phyloP scores from a whole-genome alignment of 64 coral and sea anemone species.

The Cladopsammia gracilis region DNA sequence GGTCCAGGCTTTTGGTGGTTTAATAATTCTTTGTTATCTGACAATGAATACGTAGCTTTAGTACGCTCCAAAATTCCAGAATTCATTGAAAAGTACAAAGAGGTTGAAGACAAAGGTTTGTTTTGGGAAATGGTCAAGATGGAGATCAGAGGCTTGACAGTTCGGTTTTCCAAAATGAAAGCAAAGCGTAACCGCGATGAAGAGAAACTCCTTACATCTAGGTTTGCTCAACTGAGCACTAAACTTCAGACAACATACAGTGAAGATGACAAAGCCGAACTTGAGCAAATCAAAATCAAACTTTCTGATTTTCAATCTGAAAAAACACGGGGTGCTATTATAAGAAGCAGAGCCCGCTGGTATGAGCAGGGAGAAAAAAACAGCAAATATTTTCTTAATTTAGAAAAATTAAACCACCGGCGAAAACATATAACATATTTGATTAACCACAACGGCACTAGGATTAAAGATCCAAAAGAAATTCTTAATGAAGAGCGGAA shows the following conservation, averaged over 20 bases:
- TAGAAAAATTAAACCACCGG: constrained; percentile 6
- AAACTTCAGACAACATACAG: neutral
- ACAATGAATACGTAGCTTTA: too few relatives aligned
- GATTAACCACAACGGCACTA: neutral
- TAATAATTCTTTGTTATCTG: neutral
- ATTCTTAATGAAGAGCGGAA: constrained; percentile 10
- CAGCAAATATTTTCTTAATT: constrained; percentile 13
- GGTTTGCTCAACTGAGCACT: neutral
- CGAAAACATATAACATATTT: neutral
- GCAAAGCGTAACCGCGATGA: too few relatives aligned
- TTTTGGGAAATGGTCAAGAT: too few relatives aligned
- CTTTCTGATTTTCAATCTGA: constrained; percentile 2
- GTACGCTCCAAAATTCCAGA: too few relatives aligned
- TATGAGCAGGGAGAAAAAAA: neutral
- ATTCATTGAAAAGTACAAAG: too few relatives aligned
- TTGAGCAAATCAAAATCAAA: neutral
- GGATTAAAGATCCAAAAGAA: neutral
- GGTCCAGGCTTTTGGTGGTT: constrained; percentile 21
- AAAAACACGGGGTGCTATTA: neutral
- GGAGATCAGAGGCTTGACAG: neutral
- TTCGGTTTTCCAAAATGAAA: too few relatives aligned
- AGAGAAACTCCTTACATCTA: neutral
- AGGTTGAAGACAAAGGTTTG: too few relatives aligned
- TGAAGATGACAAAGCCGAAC: too few relatives aligned
- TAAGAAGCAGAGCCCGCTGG: constrained; percentile 1